phyloP scores from a whole-genome alignment of 92 coral and sea anemone species.

The Metridium senile region DNA sequence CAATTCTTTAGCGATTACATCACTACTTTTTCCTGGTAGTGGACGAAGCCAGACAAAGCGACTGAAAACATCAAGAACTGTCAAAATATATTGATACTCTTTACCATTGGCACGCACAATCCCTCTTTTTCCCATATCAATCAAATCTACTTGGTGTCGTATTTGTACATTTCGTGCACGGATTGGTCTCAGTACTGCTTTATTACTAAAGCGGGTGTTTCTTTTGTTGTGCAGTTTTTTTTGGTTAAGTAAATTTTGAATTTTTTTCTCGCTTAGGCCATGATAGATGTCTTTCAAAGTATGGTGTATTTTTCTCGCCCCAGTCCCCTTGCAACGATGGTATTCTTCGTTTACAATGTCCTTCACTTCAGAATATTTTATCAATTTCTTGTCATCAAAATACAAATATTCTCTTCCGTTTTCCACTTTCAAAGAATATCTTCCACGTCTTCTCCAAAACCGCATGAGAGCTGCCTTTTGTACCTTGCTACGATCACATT shows the following conservation, averaged over 20 bases:
- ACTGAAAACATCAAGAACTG: slow-evolving; percentile 39
- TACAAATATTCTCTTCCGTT: not conserved
- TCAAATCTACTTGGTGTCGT: not conserved
- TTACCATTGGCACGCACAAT: not conserved
- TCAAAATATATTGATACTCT: slow-evolving; percentile 5
- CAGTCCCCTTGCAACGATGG: slow-evolving; percentile 35
- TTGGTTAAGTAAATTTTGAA: slow-evolving; percentile 18
- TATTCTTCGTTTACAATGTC: slow-evolving; percentile 21
- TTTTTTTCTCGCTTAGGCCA: slow-evolving; percentile 30
- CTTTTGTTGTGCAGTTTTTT: slow-evolving; percentile 20
- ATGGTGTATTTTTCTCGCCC: slow-evolving; percentile 33
- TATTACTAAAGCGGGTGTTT: slow-evolving; percentile 28
- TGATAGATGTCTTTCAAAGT: slow-evolving; percentile 29
- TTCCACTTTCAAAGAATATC: slow-evolving; percentile 11
- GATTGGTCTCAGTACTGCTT: slow-evolving; percentile 49
- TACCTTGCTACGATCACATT: slow-evolving; percentile 4
- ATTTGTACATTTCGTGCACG: not conserved
- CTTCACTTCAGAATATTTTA: slow-evolving; percentile 15
- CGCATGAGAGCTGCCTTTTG: slow-evolving; percentile 34
- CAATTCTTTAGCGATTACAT: not conserved
- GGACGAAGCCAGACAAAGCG: slow-evolving; percentile 28
- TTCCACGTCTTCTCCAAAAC: slow-evolving; percentile 36
- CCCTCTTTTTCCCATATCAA: not conserved
- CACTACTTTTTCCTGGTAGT: not conserved
- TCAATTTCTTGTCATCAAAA: slow-evolving; percentile 15